Conservation (phyloP, 2,888 invertebrate species). For the Ophraella communa region DNA sequence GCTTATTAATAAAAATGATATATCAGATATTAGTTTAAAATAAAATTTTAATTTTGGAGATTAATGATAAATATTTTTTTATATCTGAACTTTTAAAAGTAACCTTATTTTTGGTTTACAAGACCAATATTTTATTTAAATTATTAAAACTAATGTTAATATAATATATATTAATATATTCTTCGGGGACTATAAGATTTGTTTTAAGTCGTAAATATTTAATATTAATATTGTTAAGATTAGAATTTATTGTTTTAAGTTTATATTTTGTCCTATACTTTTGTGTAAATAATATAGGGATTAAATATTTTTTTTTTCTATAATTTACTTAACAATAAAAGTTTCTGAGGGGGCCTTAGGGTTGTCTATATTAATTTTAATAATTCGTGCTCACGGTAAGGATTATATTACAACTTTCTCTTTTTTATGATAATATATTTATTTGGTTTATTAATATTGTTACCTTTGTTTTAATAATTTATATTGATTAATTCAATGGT, state of each 20-base stretch:
- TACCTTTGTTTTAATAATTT: constrained; percentile 63
- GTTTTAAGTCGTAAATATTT: constrained; percentile 66
- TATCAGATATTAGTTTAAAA: constrained; percentile 69
- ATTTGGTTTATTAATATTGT: constrained; percentile 44
- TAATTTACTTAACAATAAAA: constrained; percentile 68
- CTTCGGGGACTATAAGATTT: constrained; percentile 64
- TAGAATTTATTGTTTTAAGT: constrained; percentile 67
- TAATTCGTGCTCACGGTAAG: constrained; percentile 69
- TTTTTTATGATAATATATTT: constrained; percentile 67
- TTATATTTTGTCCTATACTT: constrained; percentile 52
- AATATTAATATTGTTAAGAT: constrained; percentile 66
- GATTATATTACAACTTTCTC: constrained; percentile 69
- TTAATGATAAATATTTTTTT: constrained; percentile 66
- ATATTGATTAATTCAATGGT: constrained; percentile 65
- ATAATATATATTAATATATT: too few relatives aligned
- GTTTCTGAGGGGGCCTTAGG: constrained; percentile 73
- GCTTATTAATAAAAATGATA: constrained; percentile 49
- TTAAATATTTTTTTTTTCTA: constrained; percentile 65
- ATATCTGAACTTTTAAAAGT: constrained; percentile 69
- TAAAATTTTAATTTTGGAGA: constrained; percentile 75
- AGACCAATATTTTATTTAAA: constrained; percentile 53
- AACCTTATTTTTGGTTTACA: constrained; percentile 70
- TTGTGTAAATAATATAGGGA: constrained; percentile 60
- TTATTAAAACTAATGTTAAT: too few relatives aligned
- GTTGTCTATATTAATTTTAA: constrained; percentile 66